These are phyloP conservation scores for Phycodurus eques DNA, from an alignment of 2,113 vertebrate species.

Conservation along the genomic window DNA sequence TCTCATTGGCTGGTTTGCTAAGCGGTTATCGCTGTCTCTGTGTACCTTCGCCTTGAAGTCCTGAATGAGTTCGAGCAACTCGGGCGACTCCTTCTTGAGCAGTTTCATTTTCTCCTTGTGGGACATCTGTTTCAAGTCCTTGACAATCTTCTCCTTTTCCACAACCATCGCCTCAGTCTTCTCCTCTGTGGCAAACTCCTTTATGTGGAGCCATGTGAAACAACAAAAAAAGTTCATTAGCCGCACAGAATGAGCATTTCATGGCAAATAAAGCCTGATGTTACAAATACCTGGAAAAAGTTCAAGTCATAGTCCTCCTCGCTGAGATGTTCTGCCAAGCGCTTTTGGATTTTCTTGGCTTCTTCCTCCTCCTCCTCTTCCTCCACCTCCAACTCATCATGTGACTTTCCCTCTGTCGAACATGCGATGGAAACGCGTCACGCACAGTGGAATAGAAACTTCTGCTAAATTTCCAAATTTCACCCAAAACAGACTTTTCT, in stretches of 20 bases:
- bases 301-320: constrained; percentile 92
- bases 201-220: constrained; percentile 1
- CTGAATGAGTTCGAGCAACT: constrained; percentile 88
- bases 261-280: background rate
- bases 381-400: constrained; percentile 81
- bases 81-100: constrained; percentile 90
- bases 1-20: background rate
- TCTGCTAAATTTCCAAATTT: no score
- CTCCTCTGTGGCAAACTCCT: constrained; percentile 70
- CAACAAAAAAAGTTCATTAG: background rate
- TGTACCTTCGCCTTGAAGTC: constrained; percentile 87
- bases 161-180: constrained; percentile 40
- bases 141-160: constrained; percentile 78
- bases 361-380: constrained; percentile 92
- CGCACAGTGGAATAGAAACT: background rate
- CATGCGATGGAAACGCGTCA: constrained; percentile 6
- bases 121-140: constrained; percentile 86
- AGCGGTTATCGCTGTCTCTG: background rate
- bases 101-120: constrained; percentile 90
- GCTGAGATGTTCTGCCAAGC: constrained; percentile 79
- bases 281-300: constrained; percentile 76
- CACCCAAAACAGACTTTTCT: no score
- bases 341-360: constrained; percentile 86
- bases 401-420: constrained; percentile 68
- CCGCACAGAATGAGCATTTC: background rate